Evolutionary conservation across 2,888 invertebrate species (phyloP).

Genomic region (Nysson spinosus): DNA sequence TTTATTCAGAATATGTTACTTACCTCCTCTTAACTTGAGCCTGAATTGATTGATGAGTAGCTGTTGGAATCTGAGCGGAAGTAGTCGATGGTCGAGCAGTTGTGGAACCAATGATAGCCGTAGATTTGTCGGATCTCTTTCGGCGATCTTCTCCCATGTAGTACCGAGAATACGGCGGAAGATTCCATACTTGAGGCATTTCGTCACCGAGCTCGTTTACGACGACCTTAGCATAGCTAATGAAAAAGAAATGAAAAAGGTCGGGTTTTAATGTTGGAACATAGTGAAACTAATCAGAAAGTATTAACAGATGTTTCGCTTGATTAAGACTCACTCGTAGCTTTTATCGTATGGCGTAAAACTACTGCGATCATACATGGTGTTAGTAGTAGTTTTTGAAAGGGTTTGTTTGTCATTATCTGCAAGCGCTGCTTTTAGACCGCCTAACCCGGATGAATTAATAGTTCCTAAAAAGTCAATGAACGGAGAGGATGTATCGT

Average conservation of each 20-base stretch:
- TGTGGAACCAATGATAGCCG: constrained; percentile 20
- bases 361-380: constrained; percentile 57
- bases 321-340: constrained; percentile 63
- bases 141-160: constrained; percentile 67
- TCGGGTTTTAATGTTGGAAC: neutral
- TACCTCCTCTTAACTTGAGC: constrained; percentile 53
- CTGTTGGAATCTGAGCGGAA: constrained; percentile 30
- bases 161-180: constrained; percentile 63
- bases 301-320: neutral
- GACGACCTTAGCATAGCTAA: constrained; percentile 68
- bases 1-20: too few species aligned
- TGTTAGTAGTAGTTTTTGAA: constrained; percentile 51
- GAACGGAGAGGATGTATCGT: too few species aligned
- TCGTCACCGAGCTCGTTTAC: constrained; percentile 66
- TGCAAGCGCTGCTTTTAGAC: constrained; percentile 57
- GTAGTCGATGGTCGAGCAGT: constrained; percentile 51
- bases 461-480: constrained; percentile 66
- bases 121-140: constrained; percentile 66
- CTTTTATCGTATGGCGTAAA: constrained; percentile 60
- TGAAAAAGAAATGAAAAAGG: neutral
- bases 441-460: constrained; percentile 67
- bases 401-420: constrained; percentile 59
- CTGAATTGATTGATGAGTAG: constrained; percentile 44
- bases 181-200: constrained; percentile 60
- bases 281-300: neutral